These are phyloP conservation scores for Spodoptera litura DNA, from an alignment of 1,140 invertebrate species.

Conservation along the genomic window DNA sequence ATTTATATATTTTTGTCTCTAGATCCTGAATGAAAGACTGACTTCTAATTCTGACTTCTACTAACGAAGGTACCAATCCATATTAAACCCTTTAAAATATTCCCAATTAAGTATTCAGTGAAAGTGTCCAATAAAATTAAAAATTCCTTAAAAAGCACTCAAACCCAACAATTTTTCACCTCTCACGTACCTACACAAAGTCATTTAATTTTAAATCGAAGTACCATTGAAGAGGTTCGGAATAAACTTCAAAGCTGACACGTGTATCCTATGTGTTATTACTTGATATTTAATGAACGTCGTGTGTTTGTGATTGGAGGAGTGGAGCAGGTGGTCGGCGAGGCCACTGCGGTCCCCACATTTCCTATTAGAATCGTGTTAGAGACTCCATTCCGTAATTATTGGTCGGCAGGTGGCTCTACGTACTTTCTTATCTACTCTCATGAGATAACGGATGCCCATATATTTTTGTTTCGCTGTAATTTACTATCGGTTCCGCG, in stretches of 20 bases:
- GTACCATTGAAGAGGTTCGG: constrained; percentile 6
- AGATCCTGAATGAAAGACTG: too few species aligned
- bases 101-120: background rate
- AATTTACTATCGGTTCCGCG: constrained; percentile 35
- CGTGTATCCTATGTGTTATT: constrained; percentile 45
- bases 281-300: constrained; percentile 53
- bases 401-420: constrained; percentile 67
- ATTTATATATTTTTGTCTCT: too few species aligned
- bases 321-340: constrained; percentile 65
- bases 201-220: constrained; percentile 23
- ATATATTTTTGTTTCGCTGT: constrained; percentile 43
- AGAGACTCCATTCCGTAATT: constrained; percentile 77
- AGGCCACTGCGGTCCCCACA: constrained; percentile 56
- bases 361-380: constrained; percentile 82
- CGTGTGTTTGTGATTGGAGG: constrained; percentile 59
- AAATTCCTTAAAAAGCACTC: background rate
- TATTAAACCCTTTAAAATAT: background rate
- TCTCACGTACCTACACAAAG: constrained; percentile 2
- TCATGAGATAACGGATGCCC: constrained; percentile 60
- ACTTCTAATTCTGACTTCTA: too few species aligned
- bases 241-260: constrained; percentile 25
- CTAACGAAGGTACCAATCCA: background rate
- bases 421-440: constrained; percentile 67
- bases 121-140: background rate
- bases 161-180: background rate